These are phyloP conservation scores for Andricus grossulariae DNA, from an alignment of 1,140 invertebrate genomes.

Conservation along the genomic window DNA sequence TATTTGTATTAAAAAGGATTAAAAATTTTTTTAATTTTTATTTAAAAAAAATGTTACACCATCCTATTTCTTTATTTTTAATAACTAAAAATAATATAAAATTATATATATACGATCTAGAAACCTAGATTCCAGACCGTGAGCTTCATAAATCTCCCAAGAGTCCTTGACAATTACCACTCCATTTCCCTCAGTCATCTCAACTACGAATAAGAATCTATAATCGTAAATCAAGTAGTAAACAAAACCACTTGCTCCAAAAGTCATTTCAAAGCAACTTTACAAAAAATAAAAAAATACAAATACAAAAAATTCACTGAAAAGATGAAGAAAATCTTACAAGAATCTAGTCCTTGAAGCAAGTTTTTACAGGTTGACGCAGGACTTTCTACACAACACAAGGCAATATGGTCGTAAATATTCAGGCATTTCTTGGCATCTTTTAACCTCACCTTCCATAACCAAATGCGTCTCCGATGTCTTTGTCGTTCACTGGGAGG, in stretches of 20 bases:
- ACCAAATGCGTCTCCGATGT: constrained; percentile 66
- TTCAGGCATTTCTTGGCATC: constrained; percentile 22
- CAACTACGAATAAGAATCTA: background rate
- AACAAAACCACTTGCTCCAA: background rate
- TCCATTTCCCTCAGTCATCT: background rate
- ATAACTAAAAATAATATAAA: too few relatives aligned
- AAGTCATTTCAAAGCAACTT: background rate
- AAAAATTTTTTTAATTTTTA: too few relatives aligned
- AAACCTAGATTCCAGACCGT: background rate
- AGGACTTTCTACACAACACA: constrained; percentile 9
- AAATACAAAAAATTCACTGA: constrained; percentile 26
- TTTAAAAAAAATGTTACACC: too few relatives aligned
- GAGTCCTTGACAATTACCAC: background rate
- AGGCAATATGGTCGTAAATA: constrained; percentile 15
- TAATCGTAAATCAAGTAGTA: background rate
- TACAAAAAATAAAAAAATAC: background rate
- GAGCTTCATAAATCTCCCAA: background rate
- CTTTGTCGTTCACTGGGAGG: constrained; percentile 61
- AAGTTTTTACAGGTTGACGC: background rate
- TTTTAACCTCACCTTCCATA: constrained; percentile 60
- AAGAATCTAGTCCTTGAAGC: constrained; percentile 24
- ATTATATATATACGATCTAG: background rate
- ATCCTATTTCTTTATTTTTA: too few relatives aligned
- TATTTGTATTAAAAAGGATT: too few relatives aligned
- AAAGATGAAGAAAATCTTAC: constrained; percentile 19